Percentiles rank a stretch among this genome's conserved stretches.
Evolutionary conservation across 2,797 vertebrate genomes (phyloP).

Genomic region (Myotis findleyi): DNA sequence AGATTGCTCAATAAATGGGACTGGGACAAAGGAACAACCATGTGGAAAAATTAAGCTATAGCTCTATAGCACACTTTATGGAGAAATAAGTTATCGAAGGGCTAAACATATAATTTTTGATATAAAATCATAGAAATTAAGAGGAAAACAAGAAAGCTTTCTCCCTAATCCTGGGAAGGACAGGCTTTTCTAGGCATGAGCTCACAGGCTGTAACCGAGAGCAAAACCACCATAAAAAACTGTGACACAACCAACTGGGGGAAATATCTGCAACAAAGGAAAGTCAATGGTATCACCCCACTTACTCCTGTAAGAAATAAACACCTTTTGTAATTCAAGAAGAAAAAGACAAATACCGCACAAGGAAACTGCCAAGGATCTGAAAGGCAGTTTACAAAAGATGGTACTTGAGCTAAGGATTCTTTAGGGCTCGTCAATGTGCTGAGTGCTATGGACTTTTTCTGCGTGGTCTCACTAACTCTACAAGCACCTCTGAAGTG

Average conservation of each 20-base stretch:
- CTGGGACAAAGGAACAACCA: neutral
- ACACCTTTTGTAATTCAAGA: neutral
- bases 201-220: conserved; percentile 10
- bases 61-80: neutral
- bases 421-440: neutral
- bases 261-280: conserved; percentile 1
- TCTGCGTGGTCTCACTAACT: neutral
- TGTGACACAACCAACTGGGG: neutral
- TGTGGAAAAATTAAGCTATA: neutral
- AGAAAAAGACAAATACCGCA: neutral
- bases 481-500: neutral
- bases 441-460: neutral
- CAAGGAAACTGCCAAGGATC: neutral
- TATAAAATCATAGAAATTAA: conserved; percentile 21
- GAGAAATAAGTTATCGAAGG: neutral
- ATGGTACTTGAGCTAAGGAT: neutral
- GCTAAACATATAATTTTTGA: neutral
- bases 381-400: neutral
- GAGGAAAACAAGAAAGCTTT: conserved; percentile 11
- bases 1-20: neutral
- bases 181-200: conserved; percentile 25
- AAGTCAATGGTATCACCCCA: neutral
- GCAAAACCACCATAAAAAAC: conserved; percentile 41
- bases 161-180: neutral
- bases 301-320: neutral